Evolutionary conservation across 2,888 invertebrate species (phyloP).

Genomic region (Keiferia lycopersicella): DNA sequence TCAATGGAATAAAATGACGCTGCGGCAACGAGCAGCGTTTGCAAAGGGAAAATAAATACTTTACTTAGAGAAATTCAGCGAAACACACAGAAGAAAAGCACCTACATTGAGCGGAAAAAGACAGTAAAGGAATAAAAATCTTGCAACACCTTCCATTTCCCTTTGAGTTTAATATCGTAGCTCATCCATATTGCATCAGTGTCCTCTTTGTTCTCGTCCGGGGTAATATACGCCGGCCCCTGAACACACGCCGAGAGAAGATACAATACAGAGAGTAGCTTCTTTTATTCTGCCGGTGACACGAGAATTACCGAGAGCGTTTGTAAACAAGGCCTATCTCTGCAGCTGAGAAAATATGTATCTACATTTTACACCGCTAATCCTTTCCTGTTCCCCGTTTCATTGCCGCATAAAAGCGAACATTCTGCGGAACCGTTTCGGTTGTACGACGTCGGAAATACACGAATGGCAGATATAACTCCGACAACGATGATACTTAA

Average conservation of each 20-base stretch:
- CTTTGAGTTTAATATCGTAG: conserved; percentile 24
- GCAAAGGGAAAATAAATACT: conserved; percentile 10
- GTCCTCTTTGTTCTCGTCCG: conserved; percentile 33
- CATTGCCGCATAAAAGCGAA: conserved; percentile 17
- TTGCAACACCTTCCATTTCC: conserved; percentile 25
- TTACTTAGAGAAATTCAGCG: conserved; percentile 8
- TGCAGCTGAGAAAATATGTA: conserved; percentile 21
- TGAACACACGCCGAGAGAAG: conserved; percentile 33
- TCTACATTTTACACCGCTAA: conserved; percentile 24
- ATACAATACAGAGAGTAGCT: conserved; percentile 37
- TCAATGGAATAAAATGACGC: conserved; percentile 25
- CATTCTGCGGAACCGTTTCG: conserved; percentile 7
- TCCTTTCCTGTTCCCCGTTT: conserved; percentile 14
- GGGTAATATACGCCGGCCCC: conserved; percentile 34
- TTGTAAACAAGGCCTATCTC: conserved; percentile 34
- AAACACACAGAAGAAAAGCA: conserved; percentile 32
- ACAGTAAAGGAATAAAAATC: conserved; percentile 24
- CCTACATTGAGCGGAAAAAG: conserved; percentile 28
- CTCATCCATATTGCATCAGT: conserved; percentile 31
- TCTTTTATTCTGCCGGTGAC: conserved; percentile 40
- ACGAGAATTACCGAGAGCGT: conserved; percentile 39
- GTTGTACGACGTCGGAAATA: background rate
- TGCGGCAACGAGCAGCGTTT: conserved; percentile 27
- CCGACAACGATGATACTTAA: background rate
- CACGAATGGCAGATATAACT: background rate